Percentiles rank a stretch among this genome's conserved stretches.
phyloP scores from a whole-genome alignment of 2,888 invertebrate genomes.

The Drosophila barbarae region DNA sequence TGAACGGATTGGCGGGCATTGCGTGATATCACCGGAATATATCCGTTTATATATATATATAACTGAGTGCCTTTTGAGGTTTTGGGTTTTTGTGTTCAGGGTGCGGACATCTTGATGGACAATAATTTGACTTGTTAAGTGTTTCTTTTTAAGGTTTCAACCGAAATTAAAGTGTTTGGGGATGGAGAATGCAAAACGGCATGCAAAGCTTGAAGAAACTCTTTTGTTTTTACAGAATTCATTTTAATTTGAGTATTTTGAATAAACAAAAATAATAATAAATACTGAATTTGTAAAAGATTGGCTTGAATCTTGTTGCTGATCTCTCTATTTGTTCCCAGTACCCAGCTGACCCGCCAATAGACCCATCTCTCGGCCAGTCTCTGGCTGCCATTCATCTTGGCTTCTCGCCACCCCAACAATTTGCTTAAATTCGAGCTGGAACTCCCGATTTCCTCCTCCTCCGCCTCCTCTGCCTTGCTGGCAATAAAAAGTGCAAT shows the following conservation, averaged over 20 bases:
- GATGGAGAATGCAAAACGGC: background rate
- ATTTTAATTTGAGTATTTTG: background rate
- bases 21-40: conserved; percentile 37
- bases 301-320: background rate
- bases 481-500: conserved; percentile 47
- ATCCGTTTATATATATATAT: conserved; percentile 1
- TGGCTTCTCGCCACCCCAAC: conserved; percentile 35
- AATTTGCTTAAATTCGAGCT: conserved; percentile 48
- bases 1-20: background rate
- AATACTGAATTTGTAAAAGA: background rate
- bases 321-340: conserved; percentile 8
- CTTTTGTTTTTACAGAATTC: background rate
- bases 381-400: conserved; percentile 26
- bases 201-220: background rate
- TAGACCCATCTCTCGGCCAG: conserved; percentile 10
- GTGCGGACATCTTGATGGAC: conserved; percentile 68
- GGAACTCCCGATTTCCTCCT: conserved; percentile 51
- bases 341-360: conserved; percentile 8
- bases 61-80: conserved; percentile 28
- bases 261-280: background rate
- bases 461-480: background rate
- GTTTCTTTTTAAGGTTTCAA: conserved; percentile 10
- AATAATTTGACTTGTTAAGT: conserved; percentile 48
- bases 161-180: background rate
- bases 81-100: conserved; percentile 20